These are phyloP conservation scores for Coracopsis vasa DNA, from an alignment of 2,113 vertebrate genomes.

Conservation along the genomic window DNA sequence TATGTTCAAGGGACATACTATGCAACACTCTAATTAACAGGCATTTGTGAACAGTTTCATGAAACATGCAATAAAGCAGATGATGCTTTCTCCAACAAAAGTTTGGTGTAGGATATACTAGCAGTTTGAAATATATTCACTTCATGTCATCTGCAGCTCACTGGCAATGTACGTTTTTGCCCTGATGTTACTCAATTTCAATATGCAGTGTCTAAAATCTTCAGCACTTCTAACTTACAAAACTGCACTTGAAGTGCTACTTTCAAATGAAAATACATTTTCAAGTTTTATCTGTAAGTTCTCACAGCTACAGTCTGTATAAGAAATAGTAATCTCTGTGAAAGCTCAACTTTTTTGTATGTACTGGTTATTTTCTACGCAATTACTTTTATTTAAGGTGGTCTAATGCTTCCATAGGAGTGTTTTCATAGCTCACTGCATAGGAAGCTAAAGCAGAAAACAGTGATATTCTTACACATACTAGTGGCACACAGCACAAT, in stretches of 20 bases:
- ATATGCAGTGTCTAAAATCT: neutral
- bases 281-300: neutral
- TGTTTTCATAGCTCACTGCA: neutral
- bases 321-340: neutral
- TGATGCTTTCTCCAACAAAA: conserved; percentile 87
- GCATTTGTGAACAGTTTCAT: conserved; percentile 99
- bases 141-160: neutral
- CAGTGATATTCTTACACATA: conserved; percentile 4
- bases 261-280: neutral
- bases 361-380: neutral
- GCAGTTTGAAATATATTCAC: conserved; percentile 7
- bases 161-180: neutral
- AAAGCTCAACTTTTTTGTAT: neutral
- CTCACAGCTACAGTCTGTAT: neutral
- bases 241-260: neutral
- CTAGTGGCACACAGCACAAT: conserved; percentile 53
- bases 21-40: conserved; percentile 99
- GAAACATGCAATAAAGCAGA: conserved; percentile 99
- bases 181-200: neutral
- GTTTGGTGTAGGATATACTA: conserved; percentile 93
- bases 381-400: neutral
- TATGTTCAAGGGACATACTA: conserved; percentile 97
- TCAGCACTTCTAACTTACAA: neutral
- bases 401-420: neutral
- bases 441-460: neutral